Evolutionary conservation across 2,888 invertebrate genomes (phyloP).

Genomic region (Thereva unica): DNA sequence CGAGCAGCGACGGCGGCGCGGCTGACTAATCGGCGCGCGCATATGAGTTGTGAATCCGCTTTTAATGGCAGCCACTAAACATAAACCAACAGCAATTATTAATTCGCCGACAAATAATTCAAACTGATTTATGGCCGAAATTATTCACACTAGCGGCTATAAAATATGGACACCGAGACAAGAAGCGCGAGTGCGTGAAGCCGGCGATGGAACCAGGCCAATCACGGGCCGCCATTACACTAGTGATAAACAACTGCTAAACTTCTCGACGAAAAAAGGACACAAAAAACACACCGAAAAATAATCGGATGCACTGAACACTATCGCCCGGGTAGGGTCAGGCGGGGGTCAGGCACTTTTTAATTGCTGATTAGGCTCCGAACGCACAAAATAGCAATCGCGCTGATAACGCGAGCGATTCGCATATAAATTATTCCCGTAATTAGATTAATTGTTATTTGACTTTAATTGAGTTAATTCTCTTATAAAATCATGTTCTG

Average conservation of each 20-base stretch:
- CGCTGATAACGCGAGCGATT: conserved; percentile 21
- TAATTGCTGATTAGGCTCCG: too few relatives aligned
- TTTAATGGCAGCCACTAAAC: conserved; percentile 43
- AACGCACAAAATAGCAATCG: too few relatives aligned
- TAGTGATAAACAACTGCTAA: background rate
- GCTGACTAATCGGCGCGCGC: conserved; percentile 34
- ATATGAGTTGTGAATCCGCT: conserved; percentile 36
- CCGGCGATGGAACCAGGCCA: background rate
- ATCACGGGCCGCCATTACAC: too few relatives aligned
- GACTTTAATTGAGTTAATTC: conserved; percentile 45
- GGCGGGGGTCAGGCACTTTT: too few relatives aligned
- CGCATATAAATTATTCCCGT: conserved; percentile 45
- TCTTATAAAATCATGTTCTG: conserved; percentile 23
- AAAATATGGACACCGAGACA: conserved; percentile 40
- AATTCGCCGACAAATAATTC: conserved; percentile 46
- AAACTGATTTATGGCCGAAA: conserved; percentile 46
- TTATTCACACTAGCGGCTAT: conserved; percentile 45
- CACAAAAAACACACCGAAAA: conserved; percentile 12
- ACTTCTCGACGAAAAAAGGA: conserved; percentile 1
- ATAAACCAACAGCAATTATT: conserved; percentile 45
- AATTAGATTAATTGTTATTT: conserved; percentile 48
- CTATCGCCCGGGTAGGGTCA: background rate
- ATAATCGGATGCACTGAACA: background rate
- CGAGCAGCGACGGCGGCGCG: conserved; percentile 11
- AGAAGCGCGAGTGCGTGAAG: background rate